Conservation (phyloP, 2,797 vertebrate genomes). For the Molossus molossus region DNA sequence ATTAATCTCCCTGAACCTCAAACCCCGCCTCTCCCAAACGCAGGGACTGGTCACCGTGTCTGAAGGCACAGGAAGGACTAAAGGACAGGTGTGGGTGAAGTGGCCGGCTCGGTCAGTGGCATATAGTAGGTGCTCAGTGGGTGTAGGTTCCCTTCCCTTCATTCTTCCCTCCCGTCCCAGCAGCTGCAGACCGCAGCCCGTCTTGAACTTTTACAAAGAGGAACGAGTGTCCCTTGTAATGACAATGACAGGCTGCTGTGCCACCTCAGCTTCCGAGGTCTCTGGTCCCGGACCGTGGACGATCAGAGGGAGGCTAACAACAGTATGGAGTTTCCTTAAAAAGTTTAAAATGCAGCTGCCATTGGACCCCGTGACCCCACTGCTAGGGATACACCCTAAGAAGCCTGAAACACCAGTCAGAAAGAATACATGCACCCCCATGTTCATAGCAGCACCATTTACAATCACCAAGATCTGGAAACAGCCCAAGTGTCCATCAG, state of each 20-base stretch:
- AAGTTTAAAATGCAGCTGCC: too few species aligned
- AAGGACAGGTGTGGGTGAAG: accelerated
- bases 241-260: accelerated
- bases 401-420: too few species aligned
- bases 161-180: background rate
- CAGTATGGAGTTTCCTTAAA: too few species aligned
- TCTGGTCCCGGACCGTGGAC: background rate
- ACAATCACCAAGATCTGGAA: too few species aligned
- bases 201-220: background rate
- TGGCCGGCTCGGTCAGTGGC: background rate
- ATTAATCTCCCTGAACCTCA: background rate
- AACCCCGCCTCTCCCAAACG: background rate
- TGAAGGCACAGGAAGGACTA: too few species aligned
- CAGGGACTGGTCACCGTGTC: accelerated
- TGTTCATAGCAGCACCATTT: too few species aligned
- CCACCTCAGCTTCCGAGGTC: background rate
- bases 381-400: too few species aligned
- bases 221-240: accelerated
- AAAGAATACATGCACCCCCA: too few species aligned
- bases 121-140: background rate
- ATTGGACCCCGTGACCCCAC: too few species aligned
- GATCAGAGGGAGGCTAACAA: background rate
- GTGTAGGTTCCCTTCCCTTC: background rate
- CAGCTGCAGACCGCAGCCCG: accelerated
- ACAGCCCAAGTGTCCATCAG: too few species aligned